These are phyloP conservation scores for Silurus aristotelis DNA, from an alignment of 2,797 vertebrate genomes.

Conservation along the genomic window DNA sequence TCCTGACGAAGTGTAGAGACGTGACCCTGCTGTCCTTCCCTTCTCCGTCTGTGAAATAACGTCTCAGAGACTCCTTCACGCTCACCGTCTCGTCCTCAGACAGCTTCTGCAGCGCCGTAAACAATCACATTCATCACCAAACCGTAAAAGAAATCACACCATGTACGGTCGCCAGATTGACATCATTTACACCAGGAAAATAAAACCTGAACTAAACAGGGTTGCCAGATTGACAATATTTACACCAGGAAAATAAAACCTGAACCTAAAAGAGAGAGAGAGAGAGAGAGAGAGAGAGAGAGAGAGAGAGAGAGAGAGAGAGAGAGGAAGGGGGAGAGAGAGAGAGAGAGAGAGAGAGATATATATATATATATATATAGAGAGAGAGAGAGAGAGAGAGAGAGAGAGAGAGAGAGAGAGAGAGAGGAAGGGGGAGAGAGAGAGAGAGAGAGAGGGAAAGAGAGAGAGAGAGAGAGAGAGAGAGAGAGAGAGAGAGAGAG, in stretches of 20 bases:
- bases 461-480: not conserved
- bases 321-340: not conserved
- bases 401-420: not conserved
- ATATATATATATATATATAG: too few relatives aligned
- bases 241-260: too few relatives aligned
- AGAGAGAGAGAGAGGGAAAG: too few relatives aligned
- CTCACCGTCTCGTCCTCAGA: slow-evolving; percentile 74
- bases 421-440: not conserved
- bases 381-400: not conserved
- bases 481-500: not conserved
- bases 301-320: not conserved
- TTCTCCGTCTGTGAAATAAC: slow-evolving; percentile 82
- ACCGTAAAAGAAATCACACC: not conserved
- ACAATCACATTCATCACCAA: not conserved
- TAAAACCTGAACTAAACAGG: too few relatives aligned
- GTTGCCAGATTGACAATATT: too few relatives aligned
- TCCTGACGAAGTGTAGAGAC: slow-evolving; percentile 89
- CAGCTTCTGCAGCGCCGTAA: slow-evolving; percentile 78
- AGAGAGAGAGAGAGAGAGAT: not conserved
- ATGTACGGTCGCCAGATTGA: too few relatives aligned
- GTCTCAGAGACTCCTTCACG: slow-evolving; percentile 81
- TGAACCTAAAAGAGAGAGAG: too few relatives aligned
- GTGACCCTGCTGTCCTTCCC: slow-evolving; percentile 86
- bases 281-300: too few relatives aligned
- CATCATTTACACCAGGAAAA: too few relatives aligned